phyloP scores from a whole-genome alignment of 2,113 vertebrate species.

The Vulpes vulpes region DNA sequence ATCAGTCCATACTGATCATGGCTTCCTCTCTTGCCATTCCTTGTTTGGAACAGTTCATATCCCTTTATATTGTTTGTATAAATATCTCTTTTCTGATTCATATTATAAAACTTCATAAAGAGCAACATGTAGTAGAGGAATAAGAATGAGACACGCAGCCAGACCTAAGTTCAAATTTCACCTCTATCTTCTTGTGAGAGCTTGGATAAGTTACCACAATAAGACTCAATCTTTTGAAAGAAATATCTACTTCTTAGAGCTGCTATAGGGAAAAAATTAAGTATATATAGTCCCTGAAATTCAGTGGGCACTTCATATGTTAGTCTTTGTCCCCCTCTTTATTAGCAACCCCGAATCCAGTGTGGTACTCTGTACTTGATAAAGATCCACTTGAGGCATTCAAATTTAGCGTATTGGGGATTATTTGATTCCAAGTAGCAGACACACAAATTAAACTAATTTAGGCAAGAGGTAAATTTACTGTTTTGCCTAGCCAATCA shows the following conservation, averaged over 20 bases:
- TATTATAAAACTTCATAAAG: background rate
- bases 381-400: background rate
- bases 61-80: background rate
- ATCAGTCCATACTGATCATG: background rate
- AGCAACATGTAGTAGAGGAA: background rate
- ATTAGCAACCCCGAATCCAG: background rate
- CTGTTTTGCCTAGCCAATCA: background rate
- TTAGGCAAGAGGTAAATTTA: background rate
- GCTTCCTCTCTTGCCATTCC: background rate
- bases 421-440: background rate
- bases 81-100: constrained; percentile 19
- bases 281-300: background rate
- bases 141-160: background rate
- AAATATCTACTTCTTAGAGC: background rate
- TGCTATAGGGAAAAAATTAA: background rate
- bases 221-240: constrained; percentile 21
- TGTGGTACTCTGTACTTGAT: background rate
- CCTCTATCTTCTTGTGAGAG: background rate
- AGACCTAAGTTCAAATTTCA: background rate
- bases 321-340: background rate
- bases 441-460: background rate
- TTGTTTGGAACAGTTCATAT: background rate
- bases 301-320: background rate
- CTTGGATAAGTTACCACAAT: background rate
- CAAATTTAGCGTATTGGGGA: background rate